These are phyloP conservation scores for Trypoxylus dichotomus DNA, from an alignment of 1,140 invertebrate species.

Conservation along the genomic window DNA sequence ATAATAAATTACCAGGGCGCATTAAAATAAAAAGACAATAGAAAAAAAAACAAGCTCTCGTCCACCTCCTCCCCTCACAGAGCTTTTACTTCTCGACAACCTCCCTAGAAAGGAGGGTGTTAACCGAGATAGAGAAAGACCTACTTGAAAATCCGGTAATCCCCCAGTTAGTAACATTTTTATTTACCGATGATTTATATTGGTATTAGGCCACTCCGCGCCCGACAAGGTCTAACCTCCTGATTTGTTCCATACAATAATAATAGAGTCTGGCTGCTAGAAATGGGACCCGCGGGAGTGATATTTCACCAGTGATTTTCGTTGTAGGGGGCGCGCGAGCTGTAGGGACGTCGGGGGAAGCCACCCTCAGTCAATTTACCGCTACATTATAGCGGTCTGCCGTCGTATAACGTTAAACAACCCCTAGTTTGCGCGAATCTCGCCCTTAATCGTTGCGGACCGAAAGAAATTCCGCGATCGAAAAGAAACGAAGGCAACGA, in stretches of 20 bases:
- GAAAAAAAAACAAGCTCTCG: too few relatives aligned
- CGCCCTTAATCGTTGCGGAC: constrained; percentile 30
- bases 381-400: constrained; percentile 53
- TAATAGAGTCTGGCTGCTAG: constrained; percentile 53
- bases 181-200: constrained; percentile 38
- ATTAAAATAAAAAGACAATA: too few relatives aligned
- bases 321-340: not conserved
- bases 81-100: not conserved
- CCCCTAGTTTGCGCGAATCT: not conserved
- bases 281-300: constrained; percentile 53
- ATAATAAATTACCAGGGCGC: too few relatives aligned
- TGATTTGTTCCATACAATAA: constrained; percentile 56
- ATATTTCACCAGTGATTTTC: constrained; percentile 46
- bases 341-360: constrained; percentile 32
- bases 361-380: constrained; percentile 53
- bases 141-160: constrained; percentile 22
- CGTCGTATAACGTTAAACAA: constrained; percentile 42
- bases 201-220: constrained; percentile 53
- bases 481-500: not conserved
- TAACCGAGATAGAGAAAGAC: not conserved
- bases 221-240: constrained; percentile 45
- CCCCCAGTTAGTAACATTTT: constrained; percentile 35
- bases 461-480: not conserved
- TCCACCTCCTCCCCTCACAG: too few relatives aligned
- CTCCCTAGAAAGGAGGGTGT: not conserved